Evolutionary conservation across 1,140 invertebrate genomes (phyloP), one percentile per base, ranked within the genome.

Genomic region (Potamilus streckersoni): DNA sequence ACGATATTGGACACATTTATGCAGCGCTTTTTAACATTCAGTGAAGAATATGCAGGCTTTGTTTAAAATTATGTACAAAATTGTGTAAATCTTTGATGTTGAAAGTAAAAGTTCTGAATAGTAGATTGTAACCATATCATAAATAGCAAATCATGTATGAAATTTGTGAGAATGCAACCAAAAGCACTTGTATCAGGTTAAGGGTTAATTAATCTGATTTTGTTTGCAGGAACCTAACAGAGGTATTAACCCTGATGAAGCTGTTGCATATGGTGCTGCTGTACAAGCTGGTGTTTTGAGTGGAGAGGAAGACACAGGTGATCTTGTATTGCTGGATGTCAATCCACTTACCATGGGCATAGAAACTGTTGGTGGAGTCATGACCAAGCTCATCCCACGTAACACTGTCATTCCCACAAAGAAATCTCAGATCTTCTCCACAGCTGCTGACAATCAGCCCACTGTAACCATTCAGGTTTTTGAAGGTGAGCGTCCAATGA

Each of bases 391-490:
- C 38, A 99, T 99, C 89, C 94, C 96, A 71, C 90, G 98, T 86
- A 99, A 99, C 92, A 99, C 97, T 64, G 97, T 99, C 61, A 99
- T 99, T 84, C 98, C 98, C 20, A 99, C 98, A n/a, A 99, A 99
- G 92, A 99, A 99, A 89, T 98, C 97, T 11, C 98, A 99, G 89
- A 97, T 99, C 83, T 99, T 99, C 93, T 98, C 97, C 1, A 99
- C 98, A 15, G 98, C 98, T 63, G 96, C 96, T 20, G 98, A 99
- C 87, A 99, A 99, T 89, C 98, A 99, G 88, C 96, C 98, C 90
- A 99, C 97, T 27, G 98, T 99, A 13, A 99, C 97, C 60, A 99
- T 99, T 88, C 97, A 99, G 91, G 96, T 98, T 0, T 98, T 94
- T 88, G 97, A 98, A 92, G 97, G 98, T 86, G 98, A 99, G 92